Conservation (phyloP, 2,888 invertebrate genomes). For the Oligia fasciuncula region DNA sequence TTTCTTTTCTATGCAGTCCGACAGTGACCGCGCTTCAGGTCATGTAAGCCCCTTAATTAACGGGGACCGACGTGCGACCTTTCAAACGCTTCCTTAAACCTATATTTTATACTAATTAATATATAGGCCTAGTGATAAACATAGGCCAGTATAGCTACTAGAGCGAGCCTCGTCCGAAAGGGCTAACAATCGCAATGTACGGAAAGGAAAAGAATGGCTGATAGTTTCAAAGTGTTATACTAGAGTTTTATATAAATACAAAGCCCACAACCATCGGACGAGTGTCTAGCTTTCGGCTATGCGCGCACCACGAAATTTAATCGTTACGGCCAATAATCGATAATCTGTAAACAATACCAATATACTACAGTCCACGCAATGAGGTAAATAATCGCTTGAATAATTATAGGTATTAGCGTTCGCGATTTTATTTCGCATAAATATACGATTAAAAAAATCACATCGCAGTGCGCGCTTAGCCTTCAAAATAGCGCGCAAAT, state of each 20-base stretch:
- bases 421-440: not conserved
- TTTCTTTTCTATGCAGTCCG: too few species aligned
- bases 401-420: not conserved
- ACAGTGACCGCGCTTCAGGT: too few species aligned
- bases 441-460: not conserved
- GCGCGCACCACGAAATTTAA: not conserved
- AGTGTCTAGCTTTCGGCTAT: not conserved
- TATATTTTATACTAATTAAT: conserved; percentile 49
- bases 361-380: too few species aligned
- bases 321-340: not conserved
- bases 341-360: not conserved
- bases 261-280: conserved; percentile 7
- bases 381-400: not conserved
- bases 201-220: not conserved
- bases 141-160: conserved; percentile 53
- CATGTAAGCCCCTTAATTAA: not conserved
- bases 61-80: not conserved
- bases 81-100: conserved; percentile 29
- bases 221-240: not conserved
- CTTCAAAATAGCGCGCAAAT: conserved; percentile 9
- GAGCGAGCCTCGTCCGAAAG: conserved; percentile 38
- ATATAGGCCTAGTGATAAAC: conserved; percentile 47
- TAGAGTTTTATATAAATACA: not conserved
- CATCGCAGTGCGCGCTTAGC: not conserved
- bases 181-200: not conserved